Evolutionary conservation across 2,888 invertebrate genomes (phyloP).

Genomic region (Parthenolecanium corni): DNA sequence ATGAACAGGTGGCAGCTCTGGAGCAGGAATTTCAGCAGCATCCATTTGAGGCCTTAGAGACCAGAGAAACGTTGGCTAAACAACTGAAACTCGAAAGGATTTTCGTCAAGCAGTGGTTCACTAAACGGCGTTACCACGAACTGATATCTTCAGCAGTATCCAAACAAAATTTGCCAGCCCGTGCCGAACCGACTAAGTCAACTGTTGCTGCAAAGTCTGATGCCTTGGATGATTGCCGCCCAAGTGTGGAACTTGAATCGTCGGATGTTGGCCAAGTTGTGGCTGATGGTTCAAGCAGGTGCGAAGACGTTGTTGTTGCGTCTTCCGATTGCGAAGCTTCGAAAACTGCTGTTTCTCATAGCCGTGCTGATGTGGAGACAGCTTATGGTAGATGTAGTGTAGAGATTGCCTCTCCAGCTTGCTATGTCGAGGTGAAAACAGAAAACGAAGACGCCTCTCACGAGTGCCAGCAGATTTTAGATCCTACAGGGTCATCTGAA

Average conservation of each 20-base stretch:
- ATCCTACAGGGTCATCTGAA: too few species aligned
- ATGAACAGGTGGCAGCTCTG: background rate
- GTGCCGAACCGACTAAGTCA: background rate
- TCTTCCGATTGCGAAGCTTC: too few species aligned
- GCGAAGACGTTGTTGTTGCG: background rate
- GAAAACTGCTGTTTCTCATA: too few species aligned
- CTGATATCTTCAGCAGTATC: background rate
- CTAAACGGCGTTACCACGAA: conserved; percentile 9
- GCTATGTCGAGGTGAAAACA: too few species aligned
- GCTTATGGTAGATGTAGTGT: too few species aligned
- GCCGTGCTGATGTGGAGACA: too few species aligned
- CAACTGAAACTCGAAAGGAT: background rate
- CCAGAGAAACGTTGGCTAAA: background rate
- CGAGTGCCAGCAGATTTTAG: too few species aligned
- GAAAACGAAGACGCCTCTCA: too few species aligned
- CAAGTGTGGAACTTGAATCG: background rate
- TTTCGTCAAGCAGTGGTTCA: conserved; percentile 8
- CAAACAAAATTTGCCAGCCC: background rate
- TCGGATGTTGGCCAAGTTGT: background rate
- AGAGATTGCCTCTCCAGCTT: too few species aligned
- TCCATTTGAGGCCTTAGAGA: background rate
- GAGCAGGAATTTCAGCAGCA: background rate
- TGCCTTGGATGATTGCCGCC: background rate
- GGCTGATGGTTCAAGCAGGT: background rate
- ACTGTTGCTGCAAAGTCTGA: too few species aligned